These are phyloP conservation scores for Hymenochirus boettgeri DNA, from an alignment of 2,113 vertebrate genomes.

Conservation along the genomic window DNA sequence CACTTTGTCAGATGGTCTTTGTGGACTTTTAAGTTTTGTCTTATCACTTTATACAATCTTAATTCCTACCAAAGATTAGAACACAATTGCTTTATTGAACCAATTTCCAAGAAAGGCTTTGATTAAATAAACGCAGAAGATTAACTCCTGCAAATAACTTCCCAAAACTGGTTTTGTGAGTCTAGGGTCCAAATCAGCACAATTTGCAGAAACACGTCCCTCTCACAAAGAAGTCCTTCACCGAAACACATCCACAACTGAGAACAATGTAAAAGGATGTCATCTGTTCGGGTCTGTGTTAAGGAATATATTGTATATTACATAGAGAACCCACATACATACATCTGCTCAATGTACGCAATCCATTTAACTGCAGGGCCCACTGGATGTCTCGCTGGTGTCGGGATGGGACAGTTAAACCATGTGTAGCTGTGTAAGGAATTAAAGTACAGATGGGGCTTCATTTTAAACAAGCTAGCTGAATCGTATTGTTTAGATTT, in stretches of 20 bases:
- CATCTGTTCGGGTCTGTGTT: neutral
- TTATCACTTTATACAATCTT: neutral
- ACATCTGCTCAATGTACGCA: no score
- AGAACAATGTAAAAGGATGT: neutral
- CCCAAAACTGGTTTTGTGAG: slow-evolving; percentile 1
- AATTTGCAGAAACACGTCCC: neutral
- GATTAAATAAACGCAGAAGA: neutral
- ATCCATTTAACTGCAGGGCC: no score
- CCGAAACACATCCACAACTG: neutral
- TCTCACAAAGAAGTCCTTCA: slow-evolving; percentile 2
- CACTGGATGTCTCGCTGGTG: no score
- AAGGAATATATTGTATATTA: no score
- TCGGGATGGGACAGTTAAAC: no score
- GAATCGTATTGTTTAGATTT: neutral
- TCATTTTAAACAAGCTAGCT: neutral
- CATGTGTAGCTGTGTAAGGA: no score
- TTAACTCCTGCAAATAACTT: neutral
- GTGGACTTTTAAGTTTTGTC: no score
- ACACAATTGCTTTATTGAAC: neutral
- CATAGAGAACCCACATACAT: no score
- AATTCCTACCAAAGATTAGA: slow-evolving; percentile 1
- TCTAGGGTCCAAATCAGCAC: neutral
- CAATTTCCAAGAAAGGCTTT: neutral
- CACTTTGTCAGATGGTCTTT: no score
- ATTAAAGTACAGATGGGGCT: no score